A percentile compares a stretch with the other conserved stretches of the same genome.
Conservation (phyloP, 2,797 vertebrate species). For the Perodicticus potto region DNA sequence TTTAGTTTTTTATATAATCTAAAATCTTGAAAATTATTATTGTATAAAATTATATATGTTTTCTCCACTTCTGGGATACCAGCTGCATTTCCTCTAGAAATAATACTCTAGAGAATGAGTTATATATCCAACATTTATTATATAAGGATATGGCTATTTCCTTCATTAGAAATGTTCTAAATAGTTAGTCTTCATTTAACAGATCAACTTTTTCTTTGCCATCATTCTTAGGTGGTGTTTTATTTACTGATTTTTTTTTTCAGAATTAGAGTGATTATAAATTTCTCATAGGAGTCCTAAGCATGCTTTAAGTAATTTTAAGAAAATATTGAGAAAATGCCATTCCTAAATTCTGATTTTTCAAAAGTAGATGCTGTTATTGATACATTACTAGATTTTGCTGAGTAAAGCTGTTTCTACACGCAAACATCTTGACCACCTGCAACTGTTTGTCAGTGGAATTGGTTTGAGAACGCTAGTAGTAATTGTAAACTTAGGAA, state of each 20-base stretch:
- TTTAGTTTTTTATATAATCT: slow-evolving; percentile 8
- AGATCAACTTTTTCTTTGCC: slow-evolving; percentile 47
- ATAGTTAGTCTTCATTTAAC: slow-evolving; percentile 14
- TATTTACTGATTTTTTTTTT: slow-evolving; percentile 14
- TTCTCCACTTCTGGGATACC: background rate
- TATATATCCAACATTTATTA: background rate
- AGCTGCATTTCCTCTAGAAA: background rate
- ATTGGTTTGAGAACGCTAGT: slow-evolving; percentile 91
- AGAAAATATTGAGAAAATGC: slow-evolving; percentile 70
- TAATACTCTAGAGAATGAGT: slow-evolving; percentile 13
- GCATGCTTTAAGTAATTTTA: slow-evolving; percentile 4
- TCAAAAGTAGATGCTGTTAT: slow-evolving; percentile 85
- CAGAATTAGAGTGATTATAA: slow-evolving; percentile 3
- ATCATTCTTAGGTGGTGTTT: slow-evolving; percentile 19
- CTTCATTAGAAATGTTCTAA: background rate
- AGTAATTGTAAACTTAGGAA: slow-evolving; percentile 94
- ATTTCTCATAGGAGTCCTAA: slow-evolving; percentile 1
- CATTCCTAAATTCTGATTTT: slow-evolving; percentile 67
- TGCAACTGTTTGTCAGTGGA: slow-evolving; percentile 93
- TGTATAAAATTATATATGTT: slow-evolving; percentile 29
- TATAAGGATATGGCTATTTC: background rate
- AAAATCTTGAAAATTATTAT: slow-evolving; percentile 38
- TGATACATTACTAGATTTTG: slow-evolving; percentile 87
- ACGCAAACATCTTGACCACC: slow-evolving; percentile 90
- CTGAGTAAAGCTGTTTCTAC: slow-evolving; percentile 88